These are phyloP conservation scores for Leucania comma DNA, from an alignment of 2,888 invertebrate species.

Conservation along the genomic window DNA sequence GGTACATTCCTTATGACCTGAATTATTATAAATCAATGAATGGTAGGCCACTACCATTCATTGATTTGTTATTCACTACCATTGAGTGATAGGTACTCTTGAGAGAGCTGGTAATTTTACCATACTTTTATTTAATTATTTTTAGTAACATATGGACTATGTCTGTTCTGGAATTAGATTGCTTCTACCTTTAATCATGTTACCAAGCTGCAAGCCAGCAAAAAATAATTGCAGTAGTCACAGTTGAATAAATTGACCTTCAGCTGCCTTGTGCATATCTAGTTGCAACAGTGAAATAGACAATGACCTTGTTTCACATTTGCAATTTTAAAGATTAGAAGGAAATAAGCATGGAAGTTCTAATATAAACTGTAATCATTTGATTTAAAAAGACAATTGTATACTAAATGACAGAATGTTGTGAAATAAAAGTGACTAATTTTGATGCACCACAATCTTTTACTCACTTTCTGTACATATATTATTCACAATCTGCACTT, in stretches of 20 bases:
- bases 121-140: background rate
- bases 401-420: slow-evolving; percentile 10
- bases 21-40: slow-evolving; percentile 5
- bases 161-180: background rate
- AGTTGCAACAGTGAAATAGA: slow-evolving; percentile 58
- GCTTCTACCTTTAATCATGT: background rate
- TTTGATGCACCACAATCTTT: background rate
- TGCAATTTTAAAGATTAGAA: slow-evolving; percentile 18
- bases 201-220: slow-evolving; percentile 30
- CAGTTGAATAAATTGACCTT: slow-evolving; percentile 70
- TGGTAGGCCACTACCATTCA: background rate
- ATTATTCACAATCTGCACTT: background rate
- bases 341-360: slow-evolving; percentile 11
- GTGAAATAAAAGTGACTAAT: slow-evolving; percentile 12
- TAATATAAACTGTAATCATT: background rate
- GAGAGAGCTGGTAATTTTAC: background rate
- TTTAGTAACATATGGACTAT: background rate
- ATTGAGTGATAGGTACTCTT: background rate
- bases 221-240: slow-evolving; percentile 45
- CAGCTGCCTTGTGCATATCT: slow-evolving; percentile 56
- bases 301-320: slow-evolving; percentile 63
- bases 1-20: slow-evolving; percentile 24
- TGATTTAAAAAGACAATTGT: background rate
- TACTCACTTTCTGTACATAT: background rate
- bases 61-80: too few relatives aligned